Conservation (phyloP, 2,888 invertebrate genomes). For the Clistopyga incitator region DNA sequence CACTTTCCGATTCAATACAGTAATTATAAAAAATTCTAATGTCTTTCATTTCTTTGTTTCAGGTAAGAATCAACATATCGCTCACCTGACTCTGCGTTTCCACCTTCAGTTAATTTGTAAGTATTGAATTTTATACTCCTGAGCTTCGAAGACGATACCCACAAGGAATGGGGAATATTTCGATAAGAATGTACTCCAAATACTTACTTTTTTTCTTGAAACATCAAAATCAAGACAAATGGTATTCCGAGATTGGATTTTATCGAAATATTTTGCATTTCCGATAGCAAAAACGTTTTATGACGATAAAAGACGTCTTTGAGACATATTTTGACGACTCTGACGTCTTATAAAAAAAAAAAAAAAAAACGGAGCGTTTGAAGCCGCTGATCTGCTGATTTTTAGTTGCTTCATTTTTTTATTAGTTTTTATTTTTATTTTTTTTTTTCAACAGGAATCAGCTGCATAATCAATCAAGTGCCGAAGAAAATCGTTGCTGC, state of each 20-base stretch:
- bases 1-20: background rate
- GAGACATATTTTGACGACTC: too few species aligned
- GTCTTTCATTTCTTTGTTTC: slow-evolving; percentile 36
- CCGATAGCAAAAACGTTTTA: too few species aligned
- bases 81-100: background rate
- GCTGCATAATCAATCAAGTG: background rate
- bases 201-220: too few species aligned
- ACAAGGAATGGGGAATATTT: background rate
- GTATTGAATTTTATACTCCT: background rate
- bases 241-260: too few species aligned
- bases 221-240: too few species aligned
- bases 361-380: too few species aligned
- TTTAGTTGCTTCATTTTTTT: too few species aligned
- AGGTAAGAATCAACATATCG: slow-evolving; percentile 36
- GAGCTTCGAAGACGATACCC: background rate
- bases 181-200: too few species aligned
- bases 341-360: too few species aligned
- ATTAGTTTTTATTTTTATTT: background rate
- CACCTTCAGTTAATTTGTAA: background rate
- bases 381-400: too few species aligned
- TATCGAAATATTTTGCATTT: too few species aligned
- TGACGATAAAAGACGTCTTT: too few species aligned
- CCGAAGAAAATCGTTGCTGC: background rate
- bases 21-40: background rate
- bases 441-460: background rate